Base-by-base conservation (phyloP, 2,113 vertebrate genomes). In the Istiophorus platypterus region DNA sequence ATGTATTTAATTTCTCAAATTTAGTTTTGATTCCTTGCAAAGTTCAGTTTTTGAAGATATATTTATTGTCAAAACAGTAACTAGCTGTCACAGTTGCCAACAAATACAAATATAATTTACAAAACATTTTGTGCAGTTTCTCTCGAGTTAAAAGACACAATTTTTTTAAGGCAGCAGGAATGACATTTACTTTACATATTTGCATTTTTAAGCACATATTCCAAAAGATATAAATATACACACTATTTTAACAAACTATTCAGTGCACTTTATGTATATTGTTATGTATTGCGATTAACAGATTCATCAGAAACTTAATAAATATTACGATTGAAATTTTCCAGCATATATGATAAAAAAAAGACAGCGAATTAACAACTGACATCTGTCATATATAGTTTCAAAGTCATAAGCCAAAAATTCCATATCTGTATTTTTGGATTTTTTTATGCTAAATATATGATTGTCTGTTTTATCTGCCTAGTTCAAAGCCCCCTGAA, bases 251-350 rank as follows among this genome's bases (percentile, higher is more conserved):
- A 84, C 67, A 88, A 86, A 87, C 59, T 81, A 70, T 73, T 89
- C 87, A 91, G 91, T 92, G 90, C 91, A 92, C 82, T 76, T 90
- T 37, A 80, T 78, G 29, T 62, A 78, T 75, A 77, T 71, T 45
- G 45, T 73, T 76, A 65, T 57, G 52, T 59, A 85, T 78, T 88
- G 58, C 76, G 80, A 72, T 75, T 29, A 88, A 72, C 67, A 78
- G 31, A 34, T 4, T 34, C 31, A 80, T 74, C 61, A 80, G 31
- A 69, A 72, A 78, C 63, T 69, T 80, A 91, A 94, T 91, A 93
- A 90, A 92, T 94, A 92, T 64, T 39, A 75, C 68, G 68, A 31
- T 71, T 29, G 13, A 76, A 72, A 86, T 72, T 78, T 72, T 86
- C 79, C 78, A 88, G 78, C 78, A 86, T 80, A 76, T 31, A 69